These are phyloP conservation scores for Piscicola geometra DNA, from an alignment of 2,888 invertebrate genomes.

Conservation along the genomic window DNA sequence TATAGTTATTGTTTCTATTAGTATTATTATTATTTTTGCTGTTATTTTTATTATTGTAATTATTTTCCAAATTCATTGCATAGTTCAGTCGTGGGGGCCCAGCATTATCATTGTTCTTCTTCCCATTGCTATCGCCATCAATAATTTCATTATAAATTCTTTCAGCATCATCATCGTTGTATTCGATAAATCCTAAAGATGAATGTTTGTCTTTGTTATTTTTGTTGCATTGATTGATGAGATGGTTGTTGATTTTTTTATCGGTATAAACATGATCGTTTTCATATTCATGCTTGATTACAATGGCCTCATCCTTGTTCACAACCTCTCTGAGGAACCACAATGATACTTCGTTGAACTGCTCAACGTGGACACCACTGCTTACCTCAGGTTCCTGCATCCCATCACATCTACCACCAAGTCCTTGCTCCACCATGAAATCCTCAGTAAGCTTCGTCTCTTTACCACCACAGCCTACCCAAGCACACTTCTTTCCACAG, in stretches of 20 bases:
- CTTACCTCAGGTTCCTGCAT: neutral
- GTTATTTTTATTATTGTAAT: slow-evolving; percentile 7
- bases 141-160: too few relatives aligned
- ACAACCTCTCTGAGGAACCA: slow-evolving; percentile 25
- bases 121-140: too few relatives aligned
- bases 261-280: neutral
- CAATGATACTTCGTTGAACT: slow-evolving; percentile 28
- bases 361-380: neutral
- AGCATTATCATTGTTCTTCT: too few relatives aligned
- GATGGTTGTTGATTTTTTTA: neutral
- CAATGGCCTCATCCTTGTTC: neutral
- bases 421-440: neutral
- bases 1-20: neutral
- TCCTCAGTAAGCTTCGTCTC: too few relatives aligned
- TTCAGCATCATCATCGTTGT: too few relatives aligned
- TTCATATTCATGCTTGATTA: neutral
- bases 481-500: neutral
- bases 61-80: too few relatives aligned
- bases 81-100: too few relatives aligned
- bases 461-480: too few relatives aligned
- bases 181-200: neutral
- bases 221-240: too few relatives aligned
- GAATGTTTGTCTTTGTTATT: neutral
- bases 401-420: neutral
- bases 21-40: neutral